A percentile compares a stretch with the other conserved stretches of the same genome.
Evolutionary conservation across 2,113 vertebrate genomes (phyloP).

Genomic region (Platysteira castanea): DNA sequence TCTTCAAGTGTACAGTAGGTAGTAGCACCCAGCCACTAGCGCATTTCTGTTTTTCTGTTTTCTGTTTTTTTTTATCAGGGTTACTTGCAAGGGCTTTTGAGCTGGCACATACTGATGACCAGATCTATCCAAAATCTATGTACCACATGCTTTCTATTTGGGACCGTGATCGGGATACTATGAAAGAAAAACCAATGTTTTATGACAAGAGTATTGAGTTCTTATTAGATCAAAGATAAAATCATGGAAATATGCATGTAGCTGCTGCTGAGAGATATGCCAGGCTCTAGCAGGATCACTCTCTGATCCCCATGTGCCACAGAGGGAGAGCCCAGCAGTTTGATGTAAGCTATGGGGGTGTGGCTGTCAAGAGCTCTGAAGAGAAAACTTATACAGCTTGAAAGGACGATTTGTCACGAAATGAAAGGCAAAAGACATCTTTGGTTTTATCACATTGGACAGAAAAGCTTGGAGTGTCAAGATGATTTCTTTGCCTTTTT

Average conservation of each 20-base stretch:
- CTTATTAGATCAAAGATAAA: neutral
- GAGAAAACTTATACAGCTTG: neutral
- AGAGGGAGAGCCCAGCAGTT: neutral
- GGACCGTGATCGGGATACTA: neutral
- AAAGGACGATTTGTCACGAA: neutral
- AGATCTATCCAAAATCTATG: neutral
- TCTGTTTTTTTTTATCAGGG: too few species aligned
- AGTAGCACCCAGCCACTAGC: neutral
- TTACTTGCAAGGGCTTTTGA: neutral
- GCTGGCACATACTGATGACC: neutral
- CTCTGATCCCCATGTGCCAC: neutral
- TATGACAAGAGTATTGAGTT: neutral
- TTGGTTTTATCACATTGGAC: neutral
- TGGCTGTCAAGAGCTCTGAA: neutral
- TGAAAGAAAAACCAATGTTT: neutral
- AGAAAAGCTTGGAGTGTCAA: neutral
- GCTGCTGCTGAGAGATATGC: neutral
- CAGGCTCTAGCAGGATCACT: neutral
- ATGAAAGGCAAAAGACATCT: neutral
- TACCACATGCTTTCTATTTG: neutral
- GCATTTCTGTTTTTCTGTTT: neutral
- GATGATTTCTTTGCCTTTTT: neutral
- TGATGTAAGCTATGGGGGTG: neutral
- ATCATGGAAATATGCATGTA: neutral
- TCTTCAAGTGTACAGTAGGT: neutral